Evolutionary conservation across 2,797 vertebrate species (phyloP), one percentile per base, ranked within the genome.

Genomic region (Potorous gilbertii): DNA sequence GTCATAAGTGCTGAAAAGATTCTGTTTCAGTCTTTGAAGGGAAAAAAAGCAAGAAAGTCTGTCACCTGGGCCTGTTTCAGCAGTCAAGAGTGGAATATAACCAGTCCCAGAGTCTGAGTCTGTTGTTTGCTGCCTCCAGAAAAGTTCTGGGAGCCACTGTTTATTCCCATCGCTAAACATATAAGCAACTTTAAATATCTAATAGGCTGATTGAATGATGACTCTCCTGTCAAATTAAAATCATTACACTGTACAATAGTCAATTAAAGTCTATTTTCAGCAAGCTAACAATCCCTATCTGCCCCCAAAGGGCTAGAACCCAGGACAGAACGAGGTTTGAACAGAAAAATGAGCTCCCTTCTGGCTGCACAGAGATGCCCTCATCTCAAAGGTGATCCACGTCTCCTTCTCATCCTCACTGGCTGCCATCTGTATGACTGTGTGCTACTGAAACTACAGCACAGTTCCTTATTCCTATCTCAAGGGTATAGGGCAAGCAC

Each of bases 151-250:
- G 18, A 74, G n/a, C 66, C 66, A 40, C 14, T 56, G 55, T 93
- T 91, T 59, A 34, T 52, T 56, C 93, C 94, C 31, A 56, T 94
- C 90, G 94, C 95, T 1, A 34, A 93, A 59, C 21, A 74, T 92
- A 50, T 27, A 1, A 0, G 55, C 0, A 46, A 96, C 90, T 96
- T 55, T 0, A 90, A 96, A 94, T 13, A 93, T 52, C 54, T 5
- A 31, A 92, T 1, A 34, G 94, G 92, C 40, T 0, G 46, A 94
- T 14, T 57, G 96, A 97, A 96, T 98, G 96, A 96, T 0, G 0
- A 91, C 93, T 96, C 96, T 97, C 96, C 95, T n/a, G 90, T 55
- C 97, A 96, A 98, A 98, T 98, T 98, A 98, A 97, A 97, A 90
- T 96, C 93, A 57, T 91, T 93, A 96, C 1, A 2, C 95, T 0